Evolutionary conservation across 2,888 invertebrate genomes (phyloP).

Genomic region (Caenorhabditis doughertyi): DNA sequence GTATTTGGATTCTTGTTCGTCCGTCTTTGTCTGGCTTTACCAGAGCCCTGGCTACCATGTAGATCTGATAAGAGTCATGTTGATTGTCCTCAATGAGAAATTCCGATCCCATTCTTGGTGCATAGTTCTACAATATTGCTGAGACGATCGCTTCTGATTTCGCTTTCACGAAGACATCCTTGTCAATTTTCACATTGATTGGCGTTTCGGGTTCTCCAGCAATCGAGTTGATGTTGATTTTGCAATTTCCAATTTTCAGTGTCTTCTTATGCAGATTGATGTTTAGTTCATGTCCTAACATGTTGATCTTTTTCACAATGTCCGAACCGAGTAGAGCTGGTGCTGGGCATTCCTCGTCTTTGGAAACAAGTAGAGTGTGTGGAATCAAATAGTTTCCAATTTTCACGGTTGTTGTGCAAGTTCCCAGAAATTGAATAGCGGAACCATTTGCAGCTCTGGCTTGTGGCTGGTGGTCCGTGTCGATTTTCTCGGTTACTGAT

Average conservation of each 20-base stretch:
- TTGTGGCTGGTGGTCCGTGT: neutral
- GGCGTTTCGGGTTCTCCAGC: neutral
- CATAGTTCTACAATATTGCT: neutral
- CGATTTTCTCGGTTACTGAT: neutral
- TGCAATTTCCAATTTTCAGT: neutral
- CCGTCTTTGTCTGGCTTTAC: neutral
- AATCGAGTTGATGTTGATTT: neutral
- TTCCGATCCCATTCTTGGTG: neutral
- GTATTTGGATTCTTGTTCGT: neutral
- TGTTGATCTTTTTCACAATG: conserved; percentile 2
- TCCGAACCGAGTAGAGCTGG: conserved; percentile 17
- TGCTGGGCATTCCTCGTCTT: neutral
- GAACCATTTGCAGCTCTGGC: conserved; percentile 19
- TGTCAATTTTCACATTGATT: neutral
- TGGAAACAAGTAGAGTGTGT: neutral
- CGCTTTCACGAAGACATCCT: neutral
- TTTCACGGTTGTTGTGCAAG: neutral
- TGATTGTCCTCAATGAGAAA: neutral
- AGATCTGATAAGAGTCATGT: neutral
- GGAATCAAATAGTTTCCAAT: neutral
- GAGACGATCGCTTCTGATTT: neutral
- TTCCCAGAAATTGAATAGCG: conserved; percentile 8
- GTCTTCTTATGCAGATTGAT: conserved; percentile 3
- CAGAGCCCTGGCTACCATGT: neutral
- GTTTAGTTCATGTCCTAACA: neutral